These are phyloP conservation scores for Echinops telfairi DNA, from an alignment of 2,113 vertebrate genomes.

Conservation along the genomic window DNA sequence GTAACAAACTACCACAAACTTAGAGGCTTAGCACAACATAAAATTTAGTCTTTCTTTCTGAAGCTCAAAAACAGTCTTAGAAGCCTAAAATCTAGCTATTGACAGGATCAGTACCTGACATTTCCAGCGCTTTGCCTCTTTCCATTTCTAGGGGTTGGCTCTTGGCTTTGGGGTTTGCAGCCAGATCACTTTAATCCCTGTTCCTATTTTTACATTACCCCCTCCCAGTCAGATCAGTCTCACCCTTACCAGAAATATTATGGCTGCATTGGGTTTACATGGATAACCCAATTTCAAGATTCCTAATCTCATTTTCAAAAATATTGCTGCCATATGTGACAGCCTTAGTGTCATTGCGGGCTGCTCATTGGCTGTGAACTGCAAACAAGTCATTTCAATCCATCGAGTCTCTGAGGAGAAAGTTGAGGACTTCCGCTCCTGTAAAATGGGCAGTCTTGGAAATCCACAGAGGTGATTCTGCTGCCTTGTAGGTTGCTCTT, in stretches of 20 bases:
- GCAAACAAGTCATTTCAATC: no score
- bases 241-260: neutral
- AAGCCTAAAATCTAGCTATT: neutral
- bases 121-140: neutral
- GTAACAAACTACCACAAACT: slow-evolving; percentile 1
- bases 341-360: neutral
- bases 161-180: neutral
- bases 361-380: no score
- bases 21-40: neutral
- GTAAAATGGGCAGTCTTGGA: no score
- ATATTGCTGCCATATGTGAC: neutral
- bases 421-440: no score
- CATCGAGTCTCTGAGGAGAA: no score
- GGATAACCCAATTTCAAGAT: neutral
- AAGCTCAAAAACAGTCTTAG: neutral
- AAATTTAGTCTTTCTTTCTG: neutral
- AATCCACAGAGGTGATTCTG: no score
- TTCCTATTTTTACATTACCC: neutral
- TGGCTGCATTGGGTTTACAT: neutral
- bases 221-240: neutral
- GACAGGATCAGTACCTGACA: neutral
- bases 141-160: neutral
- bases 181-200: neutral
- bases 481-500: no score
- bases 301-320: neutral